Evolutionary conservation across 1,140 invertebrate species (phyloP), one percentile per base, ranked within the genome.

Genomic region (Temnothorax curvispinosus): DNA sequence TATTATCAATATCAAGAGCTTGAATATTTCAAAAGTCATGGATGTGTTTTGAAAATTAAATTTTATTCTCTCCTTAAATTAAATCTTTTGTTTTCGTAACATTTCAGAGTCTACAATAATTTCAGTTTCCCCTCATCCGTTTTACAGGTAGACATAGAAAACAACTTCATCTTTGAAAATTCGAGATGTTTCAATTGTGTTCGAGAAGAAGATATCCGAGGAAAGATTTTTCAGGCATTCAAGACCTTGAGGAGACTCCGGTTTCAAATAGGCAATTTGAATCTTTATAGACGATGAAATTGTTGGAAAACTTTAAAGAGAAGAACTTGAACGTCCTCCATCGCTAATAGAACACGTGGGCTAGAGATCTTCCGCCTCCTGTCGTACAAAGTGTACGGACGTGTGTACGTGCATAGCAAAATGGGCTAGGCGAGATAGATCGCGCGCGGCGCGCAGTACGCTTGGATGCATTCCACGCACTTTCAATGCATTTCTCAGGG

Each of bases 401-500:
- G 18, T 60, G 18, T 78, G 90, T 88, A 92, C 90, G 89, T 88
- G 92, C 91, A 86, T 89, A 88, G 81, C 89, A 90, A 89, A 89
- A 90, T 87, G 91, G 92, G 91, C 91, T 93, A 92, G 92, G 88
- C 91, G 89, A 92, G 93, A 93, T 94, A 93, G 92, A 94, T 93
- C 88, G 90, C 84, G 78, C 71, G 75, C 62, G 69, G 52, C 56
- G 52, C 15, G 15, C 50, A 50, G 27, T 47, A 75, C 52, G 52
- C 60, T 74, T 52, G 80, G 67, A 91, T 93, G 92, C 94, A 95
- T 95, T 95, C 93, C 92, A 87, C 91, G 92, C 90, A 92, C 93
- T 93, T 94, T 93, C 92, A 90, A 93, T 92, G 90, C 93, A 94
- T 95, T 94, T 93, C 92, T 94, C 93, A 94, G 91, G 91, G 89